These are phyloP conservation scores for Frankliniella fusca DNA, from an alignment of 2,888 invertebrate genomes.

Conservation along the genomic window DNA sequence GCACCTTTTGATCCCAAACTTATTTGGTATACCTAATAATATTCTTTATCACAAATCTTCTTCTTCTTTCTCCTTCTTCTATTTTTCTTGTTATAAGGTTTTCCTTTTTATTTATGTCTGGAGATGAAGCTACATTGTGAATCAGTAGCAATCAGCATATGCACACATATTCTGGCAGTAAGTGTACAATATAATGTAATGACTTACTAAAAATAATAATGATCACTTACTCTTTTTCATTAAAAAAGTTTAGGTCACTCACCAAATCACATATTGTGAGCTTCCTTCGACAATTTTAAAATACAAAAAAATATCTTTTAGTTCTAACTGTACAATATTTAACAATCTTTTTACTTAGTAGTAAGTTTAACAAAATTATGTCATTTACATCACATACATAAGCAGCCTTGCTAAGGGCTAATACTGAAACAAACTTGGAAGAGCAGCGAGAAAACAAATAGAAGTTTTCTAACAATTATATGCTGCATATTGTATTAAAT, in stretches of 20 bases:
- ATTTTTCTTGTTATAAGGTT: not conserved
- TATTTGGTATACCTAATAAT: not conserved
- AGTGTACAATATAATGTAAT: not conserved
- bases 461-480: not conserved
- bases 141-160: not conserved
- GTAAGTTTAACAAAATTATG: not conserved
- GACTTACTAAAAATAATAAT: not conserved
- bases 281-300: too few relatives aligned
- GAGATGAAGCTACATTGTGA: not conserved
- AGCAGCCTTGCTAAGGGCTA: not conserved
- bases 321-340: too few relatives aligned
- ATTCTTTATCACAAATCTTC: not conserved
- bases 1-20: slow-evolving; percentile 2
- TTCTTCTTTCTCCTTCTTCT: not conserved
- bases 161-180: not conserved
- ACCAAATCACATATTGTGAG: too few relatives aligned
- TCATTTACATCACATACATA: not conserved
- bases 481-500: not conserved
- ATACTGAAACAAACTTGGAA: not conserved
- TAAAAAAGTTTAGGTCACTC: too few relatives aligned
- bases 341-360: too few relatives aligned
- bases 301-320: too few relatives aligned
- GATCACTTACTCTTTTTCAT: not conserved
- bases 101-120: not conserved
- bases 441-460: not conserved